A percentile compares a stretch with the other conserved stretches of the same genome.
These are phyloP conservation scores for Rhagonycha fulva DNA, from an alignment of 2,888 invertebrate genomes.

Conservation along the genomic window DNA sequence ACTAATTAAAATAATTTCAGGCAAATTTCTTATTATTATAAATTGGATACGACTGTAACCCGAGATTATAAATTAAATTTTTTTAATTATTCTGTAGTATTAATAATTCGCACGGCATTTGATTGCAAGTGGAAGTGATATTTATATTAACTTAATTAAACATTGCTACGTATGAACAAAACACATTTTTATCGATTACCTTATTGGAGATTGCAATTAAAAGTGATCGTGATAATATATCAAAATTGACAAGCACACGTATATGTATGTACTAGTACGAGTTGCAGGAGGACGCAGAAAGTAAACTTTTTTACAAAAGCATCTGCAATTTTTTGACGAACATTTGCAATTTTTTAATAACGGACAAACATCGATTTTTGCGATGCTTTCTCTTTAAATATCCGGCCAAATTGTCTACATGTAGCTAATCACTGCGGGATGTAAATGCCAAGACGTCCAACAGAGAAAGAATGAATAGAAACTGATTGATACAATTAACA, in stretches of 20 bases:
- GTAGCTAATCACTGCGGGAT: slow-evolving; percentile 41
- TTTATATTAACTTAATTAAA: neutral
- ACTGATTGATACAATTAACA: slow-evolving; percentile 51
- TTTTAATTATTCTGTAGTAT: neutral
- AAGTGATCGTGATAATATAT: neutral
- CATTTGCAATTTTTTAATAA: neutral
- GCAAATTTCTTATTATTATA: neutral
- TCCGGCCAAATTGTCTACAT: slow-evolving; percentile 31
- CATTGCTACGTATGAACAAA: neutral
- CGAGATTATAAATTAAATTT: neutral
- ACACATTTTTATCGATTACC: neutral
- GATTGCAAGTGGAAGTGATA: neutral
- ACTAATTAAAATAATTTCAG: neutral
- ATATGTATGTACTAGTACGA: neutral
- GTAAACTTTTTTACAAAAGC: slow-evolving; percentile 5
- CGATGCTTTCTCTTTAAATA: slow-evolving; percentile 16
- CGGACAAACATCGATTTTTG: neutral
- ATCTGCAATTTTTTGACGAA: neutral
- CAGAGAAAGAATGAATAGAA: slow-evolving; percentile 47
- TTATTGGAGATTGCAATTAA: slow-evolving; percentile 3
- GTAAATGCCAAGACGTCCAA: slow-evolving; percentile 41
- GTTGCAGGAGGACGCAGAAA: neutral
- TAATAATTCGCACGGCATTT: neutral
- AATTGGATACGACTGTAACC: neutral
- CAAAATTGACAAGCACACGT: neutral